Base-by-base conservation (phyloP, 2,888 invertebrate species). In the Orthonychiurus folsomi region DNA sequence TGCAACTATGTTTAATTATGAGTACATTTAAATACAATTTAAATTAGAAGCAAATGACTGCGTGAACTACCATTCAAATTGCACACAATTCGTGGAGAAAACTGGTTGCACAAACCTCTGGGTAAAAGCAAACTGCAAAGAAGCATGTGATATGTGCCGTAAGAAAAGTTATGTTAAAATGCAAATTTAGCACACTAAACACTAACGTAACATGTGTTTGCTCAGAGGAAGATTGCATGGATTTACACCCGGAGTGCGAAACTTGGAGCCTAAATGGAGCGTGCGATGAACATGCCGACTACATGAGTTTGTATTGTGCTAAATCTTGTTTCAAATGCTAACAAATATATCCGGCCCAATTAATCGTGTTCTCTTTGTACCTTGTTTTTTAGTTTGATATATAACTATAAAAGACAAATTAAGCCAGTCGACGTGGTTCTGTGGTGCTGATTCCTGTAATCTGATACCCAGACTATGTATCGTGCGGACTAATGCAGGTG, bases 71-170 rank as follows among this genome's bases (percentile, higher is more conserved):
- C 59, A 64, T 37, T 20, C 37, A 21, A 54, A 60, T 47, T 66
- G 66, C 28, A 59, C 52, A 20, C 20, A 50, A 21, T 66, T 64
- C 50, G 58, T 59, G 15, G 58, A 62, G 21, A 53, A 50, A 18
- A 25, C 12, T 9, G 54, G 57, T 50, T 59, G 62, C 23, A 25
- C 59, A n/a, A 59, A 59, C 26, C 27, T 37, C 2, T 66, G 64
- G 64, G 61, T 66, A 60, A 66, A 53, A 21, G 62, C 60, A 25
- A 62, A 57, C 54, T 66, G 66, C 28, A 59, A 64, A 5, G 21
- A 59, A 56, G 53, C 64, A 24, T 66, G 66, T 50, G 53, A 50
- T 18, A 50, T 21, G 20, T 66, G 66, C 50, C 62, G 66, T 66
- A 64, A 27, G 60, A n/a, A 52, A 20, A 23, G 9, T 12, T 12